A percentile compares a stretch with the other conserved stretches of the same genome.
Evolutionary conservation across 2,797 vertebrate genomes (phyloP).

Genomic region (Spinus olivaceus): DNA sequence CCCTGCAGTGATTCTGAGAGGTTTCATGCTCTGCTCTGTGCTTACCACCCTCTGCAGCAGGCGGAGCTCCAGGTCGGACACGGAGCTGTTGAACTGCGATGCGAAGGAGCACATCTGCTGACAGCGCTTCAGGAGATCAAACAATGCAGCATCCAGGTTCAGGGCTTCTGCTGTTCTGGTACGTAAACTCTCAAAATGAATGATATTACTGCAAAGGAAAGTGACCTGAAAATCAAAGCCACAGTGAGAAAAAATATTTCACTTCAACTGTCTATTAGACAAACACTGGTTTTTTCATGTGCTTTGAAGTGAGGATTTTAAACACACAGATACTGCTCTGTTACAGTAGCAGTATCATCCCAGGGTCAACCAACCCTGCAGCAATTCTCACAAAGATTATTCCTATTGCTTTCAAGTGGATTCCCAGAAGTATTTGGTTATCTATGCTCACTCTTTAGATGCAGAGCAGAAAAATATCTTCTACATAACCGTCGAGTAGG

Average conservation of each 20-base stretch:
- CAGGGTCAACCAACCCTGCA: neutral
- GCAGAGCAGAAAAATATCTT: neutral
- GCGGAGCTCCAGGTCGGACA: conserved; percentile 91
- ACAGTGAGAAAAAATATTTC: neutral
- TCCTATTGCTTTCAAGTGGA: neutral
- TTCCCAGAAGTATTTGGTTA: neutral
- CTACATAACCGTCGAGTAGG: neutral
- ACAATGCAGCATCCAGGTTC: conserved; percentile 88
- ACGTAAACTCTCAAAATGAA: conserved; percentile 96
- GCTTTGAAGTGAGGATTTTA: neutral
- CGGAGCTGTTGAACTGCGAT: conserved; percentile 92
- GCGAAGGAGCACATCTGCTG: conserved; percentile 96
- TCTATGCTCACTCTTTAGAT: neutral
- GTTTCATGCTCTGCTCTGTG: neutral
- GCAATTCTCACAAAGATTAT: neutral
- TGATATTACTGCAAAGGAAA: conserved; percentile 96
- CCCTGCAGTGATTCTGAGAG: rapidly evolving
- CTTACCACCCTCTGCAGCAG: conserved; percentile 93
- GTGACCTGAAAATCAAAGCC: conserved; percentile 77
- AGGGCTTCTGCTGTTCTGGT: conserved; percentile 92
- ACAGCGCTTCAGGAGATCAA: conserved; percentile 94
- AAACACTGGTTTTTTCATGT: neutral
- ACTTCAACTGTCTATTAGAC: neutral
- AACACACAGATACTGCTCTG: neutral
- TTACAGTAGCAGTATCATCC: neutral